These are phyloP conservation scores for Podocnemis expansa DNA, from an alignment of 2,113 vertebrate genomes.

Conservation along the genomic window DNA sequence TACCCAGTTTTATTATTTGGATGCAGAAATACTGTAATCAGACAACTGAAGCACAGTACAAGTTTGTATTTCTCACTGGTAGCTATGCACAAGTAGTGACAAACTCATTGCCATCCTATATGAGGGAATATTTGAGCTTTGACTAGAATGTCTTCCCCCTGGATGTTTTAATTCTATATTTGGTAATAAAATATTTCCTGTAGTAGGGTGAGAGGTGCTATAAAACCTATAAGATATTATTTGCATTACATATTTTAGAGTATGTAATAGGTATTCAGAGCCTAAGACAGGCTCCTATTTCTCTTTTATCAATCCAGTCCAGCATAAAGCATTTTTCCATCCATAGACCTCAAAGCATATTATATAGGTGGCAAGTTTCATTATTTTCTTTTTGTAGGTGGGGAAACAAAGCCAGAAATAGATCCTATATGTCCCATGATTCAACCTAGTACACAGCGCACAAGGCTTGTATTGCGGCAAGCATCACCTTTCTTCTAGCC, in stretches of 20 bases:
- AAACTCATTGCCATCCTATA: not conserved
- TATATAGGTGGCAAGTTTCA: fast-evolving
- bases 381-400: not conserved
- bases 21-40: not conserved
- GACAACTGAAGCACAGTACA: not conserved
- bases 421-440: not conserved
- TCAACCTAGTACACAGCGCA: not conserved
- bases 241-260: not conserved
- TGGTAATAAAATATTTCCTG: not conserved
- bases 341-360: not conserved
- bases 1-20: not conserved
- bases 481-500: not conserved
- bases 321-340: not conserved
- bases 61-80: not conserved
- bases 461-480: not conserved
- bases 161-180: not conserved
- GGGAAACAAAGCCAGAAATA: not conserved
- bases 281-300: not conserved
- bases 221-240: not conserved
- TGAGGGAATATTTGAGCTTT: not conserved
- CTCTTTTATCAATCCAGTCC: not conserved
- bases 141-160: not conserved
- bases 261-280: not conserved
- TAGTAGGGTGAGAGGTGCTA: not conserved
- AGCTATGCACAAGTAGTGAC: not conserved